Base-by-base conservation (phyloP, 1,140 invertebrate species). In the Pseudomyrmex flavicornis region DNA sequence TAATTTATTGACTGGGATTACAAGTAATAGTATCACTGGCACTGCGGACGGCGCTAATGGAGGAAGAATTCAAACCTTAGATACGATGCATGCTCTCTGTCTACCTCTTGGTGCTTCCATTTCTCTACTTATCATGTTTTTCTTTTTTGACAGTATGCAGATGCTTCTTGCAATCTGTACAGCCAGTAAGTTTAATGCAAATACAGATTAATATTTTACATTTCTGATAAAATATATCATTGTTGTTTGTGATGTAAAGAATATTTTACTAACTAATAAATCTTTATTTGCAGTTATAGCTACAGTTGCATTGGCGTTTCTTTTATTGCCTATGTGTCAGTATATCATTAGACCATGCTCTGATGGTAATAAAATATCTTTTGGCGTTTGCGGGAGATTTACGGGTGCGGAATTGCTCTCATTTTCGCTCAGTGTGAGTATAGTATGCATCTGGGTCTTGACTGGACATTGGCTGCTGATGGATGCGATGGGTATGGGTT, bases 131-230 rank as follows among this genome's bases (percentile, higher is more conserved):
- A 96, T 99, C 84, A 99, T 99, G 98, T 99, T 99, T 94, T 99
- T 99, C 95, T 99, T 99, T 94, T 99, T 99, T 92, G 98, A 99
- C 95, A 99, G 98, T 73, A 98, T 99, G 97, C 98, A 99, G 95
- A 97, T 99, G 95, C 96, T 99, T 5, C 99, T 99, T 95, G 98
- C 98, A 69, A 98, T 99, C 90, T 99, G 98, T 93, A 99, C 99
- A 91, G 98, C 98, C 92, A 98, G 98, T 99, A 95, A 96, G 96
- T 95, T 61, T 70, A 35, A 46, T 48, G 88, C 89, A 61, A 68
- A 22, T 72, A 35, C 54, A 35, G 56, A 61, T 77, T 79, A 35
- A 35, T 35, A 35, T 35, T 35, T 35, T 7, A 35, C 35, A 35
- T 0, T 35, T 35, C 35, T 35, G 5, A 5, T 35, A 35, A 35